Evolutionary conservation across 2,113 vertebrate species (phyloP).

Genomic region (Lasiurus cinereus): DNA sequence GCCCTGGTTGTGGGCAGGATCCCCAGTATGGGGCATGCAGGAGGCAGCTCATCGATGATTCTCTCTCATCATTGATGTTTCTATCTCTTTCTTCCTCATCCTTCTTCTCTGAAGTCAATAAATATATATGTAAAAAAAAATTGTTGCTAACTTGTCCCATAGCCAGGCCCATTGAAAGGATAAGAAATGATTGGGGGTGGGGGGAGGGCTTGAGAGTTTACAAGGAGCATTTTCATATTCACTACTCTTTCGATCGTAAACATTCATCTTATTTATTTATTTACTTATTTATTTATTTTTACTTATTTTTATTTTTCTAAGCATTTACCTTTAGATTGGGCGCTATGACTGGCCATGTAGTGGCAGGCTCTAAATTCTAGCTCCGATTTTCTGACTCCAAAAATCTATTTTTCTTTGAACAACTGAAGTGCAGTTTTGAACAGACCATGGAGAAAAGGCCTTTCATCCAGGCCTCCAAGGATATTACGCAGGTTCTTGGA

Average conservation of each 20-base stretch:
- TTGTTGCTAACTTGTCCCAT: neutral
- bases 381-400: neutral
- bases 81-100: no score
- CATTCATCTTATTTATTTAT: no score
- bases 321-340: neutral
- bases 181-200: neutral
- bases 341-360: neutral
- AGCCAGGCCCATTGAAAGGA: neutral
- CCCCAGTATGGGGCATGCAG: no score
- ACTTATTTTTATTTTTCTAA: neutral
- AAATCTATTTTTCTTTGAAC: neutral
- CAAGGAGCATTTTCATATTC: neutral
- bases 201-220: neutral
- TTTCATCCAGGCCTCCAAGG: neutral
- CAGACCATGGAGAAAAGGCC: neutral
- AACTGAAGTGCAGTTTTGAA: conserved; percentile 4
- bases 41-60: no score
- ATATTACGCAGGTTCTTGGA: neutral
- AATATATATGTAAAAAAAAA: no score
- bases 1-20: no score
- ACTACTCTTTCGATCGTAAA: neutral
- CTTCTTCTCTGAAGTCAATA: no score
- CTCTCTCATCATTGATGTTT: no score
- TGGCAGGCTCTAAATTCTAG: neutral
- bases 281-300: no score